Base-by-base conservation (phyloP, 2,797 vertebrate species). In the Poeciliopsis turneri region DNA sequence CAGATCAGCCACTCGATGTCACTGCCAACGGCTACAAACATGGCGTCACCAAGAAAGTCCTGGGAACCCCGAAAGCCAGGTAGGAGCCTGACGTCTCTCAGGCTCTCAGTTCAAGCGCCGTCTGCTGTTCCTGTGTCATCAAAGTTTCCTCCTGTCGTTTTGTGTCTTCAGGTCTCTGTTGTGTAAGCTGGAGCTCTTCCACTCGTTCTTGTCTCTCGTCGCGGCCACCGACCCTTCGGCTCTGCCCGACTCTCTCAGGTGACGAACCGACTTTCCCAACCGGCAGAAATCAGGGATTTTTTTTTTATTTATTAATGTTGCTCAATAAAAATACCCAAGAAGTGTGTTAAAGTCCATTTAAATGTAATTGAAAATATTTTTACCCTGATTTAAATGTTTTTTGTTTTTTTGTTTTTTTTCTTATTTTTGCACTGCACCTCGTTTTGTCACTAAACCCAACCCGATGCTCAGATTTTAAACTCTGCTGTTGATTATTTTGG, bases 11-110 rank as follows among this genome's bases (percentile, higher is more conserved):
- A 72, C 90, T 99, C 86, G 98, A 99, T 90, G 97, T 99, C 87
- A 98, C 97, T 33, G 96, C 97, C 55, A 96, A 96, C 0, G 98
- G 98, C 76, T 97, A 97, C 93, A 97, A 95, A n/a, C 98, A 99
- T 51, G 98, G 98, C 73, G 95, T 95, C 23, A 99, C 97, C 0
- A 98, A 95, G 94, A 98, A 97, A 86, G 76, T 71, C 1, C 81
- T 97, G 1, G 93, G 96, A 77, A 97, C 94, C 5, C 90, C 74
- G 0, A 94, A 95, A 83, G 96, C 97, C 92, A 97, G 98, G 98
- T 99, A 82, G n/a, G 74, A 25, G 47, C 51, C 10, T 33, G 2
- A 49, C 30, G 3, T 12, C 28, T 8, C 47, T 39, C 10, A 3
- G 39, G 9, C 9, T n/a, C 23, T 13, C 7, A 8, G n/a, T 8